These are phyloP conservation scores for Scomber colias DNA, from an alignment of 2,113 vertebrate species.

Conservation along the genomic window DNA sequence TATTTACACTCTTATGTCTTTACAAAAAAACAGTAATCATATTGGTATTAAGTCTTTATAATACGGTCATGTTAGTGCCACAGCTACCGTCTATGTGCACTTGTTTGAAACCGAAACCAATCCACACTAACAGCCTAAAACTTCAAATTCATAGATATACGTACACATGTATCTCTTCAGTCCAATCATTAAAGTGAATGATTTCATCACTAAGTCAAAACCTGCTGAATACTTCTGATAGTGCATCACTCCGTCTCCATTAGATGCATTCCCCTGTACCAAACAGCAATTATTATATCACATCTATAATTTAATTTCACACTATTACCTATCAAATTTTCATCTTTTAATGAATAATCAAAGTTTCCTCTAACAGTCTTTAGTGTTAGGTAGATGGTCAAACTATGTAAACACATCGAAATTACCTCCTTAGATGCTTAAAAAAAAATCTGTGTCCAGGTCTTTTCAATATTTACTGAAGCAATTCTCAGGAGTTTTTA, in stretches of 20 bases:
- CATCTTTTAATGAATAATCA: neutral
- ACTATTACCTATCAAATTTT: neutral
- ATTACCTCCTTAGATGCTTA: neutral
- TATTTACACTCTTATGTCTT: neutral
- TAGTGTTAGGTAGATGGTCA: constrained; percentile 6
- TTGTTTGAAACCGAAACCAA: neutral
- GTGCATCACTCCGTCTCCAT: neutral
- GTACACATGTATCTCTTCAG: neutral
- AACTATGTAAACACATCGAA: neutral
- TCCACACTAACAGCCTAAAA: neutral
- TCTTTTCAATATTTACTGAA: neutral
- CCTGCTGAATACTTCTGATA: neutral
- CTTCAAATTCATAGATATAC: constrained; percentile 13
- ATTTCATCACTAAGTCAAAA: neutral
- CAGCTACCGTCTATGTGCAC: neutral
- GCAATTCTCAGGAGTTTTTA: neutral
- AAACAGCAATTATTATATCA: neutral
- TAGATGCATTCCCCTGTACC: neutral
- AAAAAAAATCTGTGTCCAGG: neutral
- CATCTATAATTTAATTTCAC: neutral
- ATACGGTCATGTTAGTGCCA: neutral
- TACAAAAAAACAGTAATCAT: constrained; percentile 12
- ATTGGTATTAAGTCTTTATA: neutral
- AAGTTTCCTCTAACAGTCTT: neutral
- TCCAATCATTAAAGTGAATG: neutral